Conservation (phyloP, 2,113 vertebrate species). For the mouse (Mus musculus) region GRCm39 chr1:25321001-25321500, state of each 20-base stretch:
- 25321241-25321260: neutral
- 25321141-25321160: neutral
- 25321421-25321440: neutral
- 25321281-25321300: too few species aligned
- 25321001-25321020: neutral
- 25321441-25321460: neutral
- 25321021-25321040: neutral
- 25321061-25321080: neutral
- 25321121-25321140: neutral
- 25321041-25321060: conserved; percentile 7
- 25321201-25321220: neutral
- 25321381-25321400: neutral
- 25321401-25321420: neutral
- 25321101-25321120: neutral
- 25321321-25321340: neutral
- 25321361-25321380: neutral
- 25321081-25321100: neutral
- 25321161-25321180: neutral
- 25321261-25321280: neutral
- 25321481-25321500: conserved; percentile 3
- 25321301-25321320: neutral
- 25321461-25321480: neutral
- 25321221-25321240: neutral
- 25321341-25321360: neutral
- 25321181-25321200: neutral